Conservation (phyloP, 2,888 invertebrate genomes). For the Xylota segnis region DNA sequence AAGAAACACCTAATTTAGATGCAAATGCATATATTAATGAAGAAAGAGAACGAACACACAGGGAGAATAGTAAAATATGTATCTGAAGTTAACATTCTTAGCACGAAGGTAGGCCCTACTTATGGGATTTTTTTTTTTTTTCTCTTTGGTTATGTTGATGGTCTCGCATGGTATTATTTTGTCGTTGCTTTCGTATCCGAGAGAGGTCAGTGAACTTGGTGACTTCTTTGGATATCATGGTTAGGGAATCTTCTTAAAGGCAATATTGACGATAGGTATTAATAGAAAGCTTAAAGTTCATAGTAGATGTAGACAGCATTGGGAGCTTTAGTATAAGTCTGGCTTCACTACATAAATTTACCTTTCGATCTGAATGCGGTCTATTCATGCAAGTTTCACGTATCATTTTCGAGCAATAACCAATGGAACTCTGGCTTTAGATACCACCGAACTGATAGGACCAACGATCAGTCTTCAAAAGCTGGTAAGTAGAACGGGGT, state of each 20-base stretch:
- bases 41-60: slow-evolving; percentile 11
- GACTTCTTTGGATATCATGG: not conserved
- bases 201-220: slow-evolving; percentile 24
- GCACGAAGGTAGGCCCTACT: slow-evolving; percentile 24
- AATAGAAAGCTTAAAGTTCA: too few species aligned
- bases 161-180: slow-evolving; percentile 7
- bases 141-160: not conserved
- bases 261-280: not conserved
- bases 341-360: too few species aligned
- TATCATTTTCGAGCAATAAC: too few species aligned
- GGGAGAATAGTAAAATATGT: not conserved
- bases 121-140: slow-evolving; percentile 20
- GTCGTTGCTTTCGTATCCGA: not conserved
- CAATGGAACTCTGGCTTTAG: too few species aligned
- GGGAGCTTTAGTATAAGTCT: too few species aligned
- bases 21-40: slow-evolving; percentile 19
- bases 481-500: too few species aligned
- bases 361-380: too few species aligned
- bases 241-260: not conserved
- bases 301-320: too few species aligned
- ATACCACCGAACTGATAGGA: too few species aligned
- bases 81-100: slow-evolving; percentile 20
- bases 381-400: too few species aligned
- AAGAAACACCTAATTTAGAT: slow-evolving; percentile 31
- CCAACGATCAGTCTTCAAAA: too few species aligned